Conservation (phyloP, 2,797 vertebrate species). For the Sebastes goodei region DNA sequence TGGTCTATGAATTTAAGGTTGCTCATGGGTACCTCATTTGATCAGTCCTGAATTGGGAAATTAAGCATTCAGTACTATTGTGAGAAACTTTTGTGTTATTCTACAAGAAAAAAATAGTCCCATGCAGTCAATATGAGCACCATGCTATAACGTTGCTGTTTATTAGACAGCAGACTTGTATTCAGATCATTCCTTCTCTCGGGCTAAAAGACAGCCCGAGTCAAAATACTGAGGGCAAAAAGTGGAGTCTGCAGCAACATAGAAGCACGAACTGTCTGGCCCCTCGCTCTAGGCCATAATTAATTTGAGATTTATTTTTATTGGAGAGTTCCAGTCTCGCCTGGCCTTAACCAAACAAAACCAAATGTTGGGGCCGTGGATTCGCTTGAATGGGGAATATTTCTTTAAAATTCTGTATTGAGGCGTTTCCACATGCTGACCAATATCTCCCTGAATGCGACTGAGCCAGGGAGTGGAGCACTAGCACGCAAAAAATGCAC, state of each 20-base stretch:
- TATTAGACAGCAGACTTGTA: constrained; percentile 65
- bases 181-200: constrained; percentile 75
- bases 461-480: constrained; percentile 15
- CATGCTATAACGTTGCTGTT: constrained; percentile 50
- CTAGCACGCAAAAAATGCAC: constrained; percentile 42
- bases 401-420: constrained; percentile 88
- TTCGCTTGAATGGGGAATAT: constrained; percentile 91
- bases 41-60: neutral
- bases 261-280: constrained; percentile 92
- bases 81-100: constrained; percentile 52
- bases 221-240: constrained; percentile 82
- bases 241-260: constrained; percentile 85
- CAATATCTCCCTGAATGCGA: constrained; percentile 50
- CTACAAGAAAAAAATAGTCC: constrained; percentile 24
- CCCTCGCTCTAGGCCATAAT: constrained; percentile 97
- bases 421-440: constrained; percentile 89
- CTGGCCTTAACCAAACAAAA: constrained; percentile 98
- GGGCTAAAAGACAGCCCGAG: constrained; percentile 64
- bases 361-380: constrained; percentile 90
- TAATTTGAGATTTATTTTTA: constrained; percentile 99
- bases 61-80: neutral
- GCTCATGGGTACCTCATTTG: neutral
- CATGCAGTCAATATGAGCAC: constrained; percentile 19
- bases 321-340: constrained; percentile 96
- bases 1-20: neutral